These are phyloP conservation scores for Ichneumon xanthorius DNA, from an alignment of 2,888 invertebrate genomes.

Conservation along the genomic window DNA sequence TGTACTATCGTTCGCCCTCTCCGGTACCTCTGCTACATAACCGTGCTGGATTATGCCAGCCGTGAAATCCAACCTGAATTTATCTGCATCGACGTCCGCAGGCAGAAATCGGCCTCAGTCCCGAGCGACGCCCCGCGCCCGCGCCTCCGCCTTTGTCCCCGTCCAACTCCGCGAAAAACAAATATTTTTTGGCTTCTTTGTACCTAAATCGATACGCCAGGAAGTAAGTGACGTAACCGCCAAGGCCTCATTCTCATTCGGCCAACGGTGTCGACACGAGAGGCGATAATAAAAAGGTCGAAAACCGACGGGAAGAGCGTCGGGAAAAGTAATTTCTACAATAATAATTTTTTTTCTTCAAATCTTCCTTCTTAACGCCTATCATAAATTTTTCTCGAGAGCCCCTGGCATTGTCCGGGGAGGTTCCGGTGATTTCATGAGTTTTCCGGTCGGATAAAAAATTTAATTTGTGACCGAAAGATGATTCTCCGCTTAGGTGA, in stretches of 20 bases:
- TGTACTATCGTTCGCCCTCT: conserved; percentile 30
- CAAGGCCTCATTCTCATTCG: not conserved
- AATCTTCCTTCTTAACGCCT: too few species aligned
- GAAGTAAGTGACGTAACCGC: not conserved
- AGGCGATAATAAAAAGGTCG: not conserved
- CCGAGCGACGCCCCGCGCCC: not conserved
- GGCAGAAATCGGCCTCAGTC: not conserved
- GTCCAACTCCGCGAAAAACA: not conserved
- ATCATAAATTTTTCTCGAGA: too few species aligned
- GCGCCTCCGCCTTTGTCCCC: not conserved
- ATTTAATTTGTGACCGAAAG: not conserved
- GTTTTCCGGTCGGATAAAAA: not conserved
- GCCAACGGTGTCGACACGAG: not conserved
- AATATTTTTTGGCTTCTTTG: not conserved
- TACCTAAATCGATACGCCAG: not conserved
- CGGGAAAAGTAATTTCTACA: too few species aligned
- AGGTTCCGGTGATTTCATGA: too few species aligned
- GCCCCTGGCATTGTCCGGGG: too few species aligned
- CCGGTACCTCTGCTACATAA: conserved; percentile 11
- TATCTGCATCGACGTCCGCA: conserved; percentile 15
- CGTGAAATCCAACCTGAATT: conserved; percentile 26
- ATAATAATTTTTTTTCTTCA: not conserved
- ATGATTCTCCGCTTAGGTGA: not conserved
- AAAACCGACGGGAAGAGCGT: not conserved
- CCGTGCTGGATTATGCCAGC: conserved; percentile 24